Evolutionary conservation across 2,797 vertebrate species (phyloP).

Genomic region (Tamandua tetradactyla): DNA sequence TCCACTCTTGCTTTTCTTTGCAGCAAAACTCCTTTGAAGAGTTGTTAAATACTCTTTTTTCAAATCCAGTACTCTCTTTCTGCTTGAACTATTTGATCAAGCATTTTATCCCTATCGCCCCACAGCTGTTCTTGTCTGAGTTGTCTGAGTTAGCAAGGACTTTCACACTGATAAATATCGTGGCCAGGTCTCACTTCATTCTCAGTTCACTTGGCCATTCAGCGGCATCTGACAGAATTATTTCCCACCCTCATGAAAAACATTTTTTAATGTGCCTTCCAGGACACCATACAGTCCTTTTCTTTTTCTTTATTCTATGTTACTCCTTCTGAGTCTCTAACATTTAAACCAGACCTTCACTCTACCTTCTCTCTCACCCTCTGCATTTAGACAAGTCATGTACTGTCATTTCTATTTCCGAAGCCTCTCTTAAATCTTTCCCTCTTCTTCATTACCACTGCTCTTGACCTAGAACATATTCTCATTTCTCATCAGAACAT

Average conservation of each 20-base stretch:
- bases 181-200: not conserved
- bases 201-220: not conserved
- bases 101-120: not conserved
- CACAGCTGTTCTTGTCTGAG: not conserved
- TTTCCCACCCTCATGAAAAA: not conserved
- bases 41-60: not conserved
- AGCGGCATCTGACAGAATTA: not conserved
- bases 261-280: not conserved
- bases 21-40: slow-evolving; percentile 10
- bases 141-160: not conserved
- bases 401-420: not conserved
- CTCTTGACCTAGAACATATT: not conserved
- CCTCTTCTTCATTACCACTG: not conserved
- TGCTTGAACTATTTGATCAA: not conserved
- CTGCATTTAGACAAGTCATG: not conserved
- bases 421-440: not conserved
- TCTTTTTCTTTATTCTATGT: not conserved
- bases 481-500: not conserved
- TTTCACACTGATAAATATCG: not conserved
- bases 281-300: not conserved
- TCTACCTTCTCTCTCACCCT: not conserved
- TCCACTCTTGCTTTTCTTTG: not conserved
- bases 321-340: not conserved
- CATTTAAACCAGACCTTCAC: not conserved
- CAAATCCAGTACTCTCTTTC: not conserved